Evolutionary conservation across 2,797 vertebrate species (phyloP).

Genomic region (Capromys pilorides): DNA sequence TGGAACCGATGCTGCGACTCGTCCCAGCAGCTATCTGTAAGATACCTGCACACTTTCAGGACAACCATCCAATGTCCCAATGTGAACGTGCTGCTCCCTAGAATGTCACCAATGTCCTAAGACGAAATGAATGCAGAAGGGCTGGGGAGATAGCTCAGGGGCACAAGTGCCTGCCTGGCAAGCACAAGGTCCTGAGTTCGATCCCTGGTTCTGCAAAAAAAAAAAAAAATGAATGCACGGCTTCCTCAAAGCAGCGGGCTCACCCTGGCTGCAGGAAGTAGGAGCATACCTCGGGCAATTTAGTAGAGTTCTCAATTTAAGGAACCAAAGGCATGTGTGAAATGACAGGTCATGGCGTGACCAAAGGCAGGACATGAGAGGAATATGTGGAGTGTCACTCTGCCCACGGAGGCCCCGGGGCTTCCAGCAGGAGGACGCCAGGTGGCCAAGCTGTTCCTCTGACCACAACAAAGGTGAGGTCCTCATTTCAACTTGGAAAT

Average conservation of each 20-base stretch:
- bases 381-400: neutral
- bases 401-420: neutral
- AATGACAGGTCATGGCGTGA: neutral
- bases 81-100: conserved; percentile 33
- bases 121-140: neutral
- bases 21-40: neutral
- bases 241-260: neutral
- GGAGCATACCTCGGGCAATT: neutral
- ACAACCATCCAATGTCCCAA: conserved; percentile 31
- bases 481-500: neutral
- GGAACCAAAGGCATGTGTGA: neutral
- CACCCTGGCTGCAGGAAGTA: neutral
- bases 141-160: no score
- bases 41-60: neutral
- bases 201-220: no score
- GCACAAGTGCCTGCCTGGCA: no score
- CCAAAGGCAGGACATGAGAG: neutral
- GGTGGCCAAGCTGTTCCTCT: neutral
- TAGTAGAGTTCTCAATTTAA: conserved; percentile 17
- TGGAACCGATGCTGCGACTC: neutral
- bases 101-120: neutral
- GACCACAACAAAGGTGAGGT: neutral
- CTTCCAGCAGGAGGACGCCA: neutral
- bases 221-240: conserved; percentile 45
- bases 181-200: no score